Conservation (phyloP, 2,888 invertebrate genomes). For the Lottia gigantea region DNA sequence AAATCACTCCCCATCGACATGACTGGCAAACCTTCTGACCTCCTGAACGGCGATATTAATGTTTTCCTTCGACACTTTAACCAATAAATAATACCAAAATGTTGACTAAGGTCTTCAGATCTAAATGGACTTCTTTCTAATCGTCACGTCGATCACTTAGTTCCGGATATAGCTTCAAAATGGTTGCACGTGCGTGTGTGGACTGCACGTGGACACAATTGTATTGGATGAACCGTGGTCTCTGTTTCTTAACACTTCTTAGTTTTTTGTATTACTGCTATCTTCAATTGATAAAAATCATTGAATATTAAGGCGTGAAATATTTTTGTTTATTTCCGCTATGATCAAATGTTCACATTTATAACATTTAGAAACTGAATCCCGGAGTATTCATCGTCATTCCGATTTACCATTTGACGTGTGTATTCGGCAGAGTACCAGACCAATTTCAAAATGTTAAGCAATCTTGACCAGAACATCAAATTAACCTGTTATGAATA, state of each 20-base stretch:
- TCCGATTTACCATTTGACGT: too few relatives aligned
- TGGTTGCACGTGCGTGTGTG: slow-evolving; percentile 1
- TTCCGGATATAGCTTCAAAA: background rate
- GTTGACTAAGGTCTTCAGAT: background rate
- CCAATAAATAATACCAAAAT: slow-evolving; percentile 1
- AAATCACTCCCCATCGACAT: background rate
- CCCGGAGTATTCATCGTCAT: too few relatives aligned
- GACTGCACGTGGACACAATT: slow-evolving; percentile 6
- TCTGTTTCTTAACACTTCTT: background rate
- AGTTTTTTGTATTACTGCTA: too few relatives aligned
- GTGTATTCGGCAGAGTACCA: too few relatives aligned
- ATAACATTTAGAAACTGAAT: too few relatives aligned
- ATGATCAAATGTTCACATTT: too few relatives aligned
- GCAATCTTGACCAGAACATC: too few relatives aligned
- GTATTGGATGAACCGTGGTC: background rate
- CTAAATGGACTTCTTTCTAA: background rate
- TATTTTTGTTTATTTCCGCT: too few relatives aligned
- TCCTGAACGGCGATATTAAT: background rate
- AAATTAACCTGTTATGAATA: too few relatives aligned
- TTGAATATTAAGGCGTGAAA: too few relatives aligned
- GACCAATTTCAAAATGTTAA: too few relatives aligned
- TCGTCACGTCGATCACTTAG: background rate
- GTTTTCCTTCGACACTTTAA: background rate
- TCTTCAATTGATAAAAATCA: too few relatives aligned
- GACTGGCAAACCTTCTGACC: background rate